phyloP scores from a whole-genome alignment of 2,113 vertebrate genomes.

The Hemibates koningsi region DNA sequence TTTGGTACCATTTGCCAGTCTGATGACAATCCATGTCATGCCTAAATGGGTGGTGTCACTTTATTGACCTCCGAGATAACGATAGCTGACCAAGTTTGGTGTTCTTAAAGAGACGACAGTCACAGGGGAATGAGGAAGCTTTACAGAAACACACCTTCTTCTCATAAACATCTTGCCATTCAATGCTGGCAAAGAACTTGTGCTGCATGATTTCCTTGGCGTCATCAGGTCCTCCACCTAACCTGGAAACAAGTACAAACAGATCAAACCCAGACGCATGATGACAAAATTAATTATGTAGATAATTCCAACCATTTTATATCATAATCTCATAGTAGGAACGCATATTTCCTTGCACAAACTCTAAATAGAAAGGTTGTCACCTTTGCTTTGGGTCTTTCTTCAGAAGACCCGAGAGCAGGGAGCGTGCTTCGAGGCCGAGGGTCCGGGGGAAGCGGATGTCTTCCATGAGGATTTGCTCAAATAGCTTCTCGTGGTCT shows the following conservation, averaged over 20 bases:
- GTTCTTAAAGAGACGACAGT: background rate
- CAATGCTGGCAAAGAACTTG: constrained; percentile 90
- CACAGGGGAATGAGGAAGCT: background rate
- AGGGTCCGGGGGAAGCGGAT: constrained; percentile 88
- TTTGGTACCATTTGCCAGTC: constrained; percentile 20
- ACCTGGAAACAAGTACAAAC: constrained; percentile 68
- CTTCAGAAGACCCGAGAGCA: constrained; percentile 86
- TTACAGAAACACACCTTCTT: constrained; percentile 80
- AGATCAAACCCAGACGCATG: background rate
- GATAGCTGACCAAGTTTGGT: background rate
- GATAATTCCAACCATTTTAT: background rate
- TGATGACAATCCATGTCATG: background rate
- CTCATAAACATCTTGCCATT: constrained; percentile 95
- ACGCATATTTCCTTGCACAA: background rate
- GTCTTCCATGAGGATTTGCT: constrained; percentile 93
- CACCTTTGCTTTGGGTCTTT: constrained; percentile 90
- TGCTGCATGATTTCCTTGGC: constrained; percentile 99
- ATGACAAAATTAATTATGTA: background rate
- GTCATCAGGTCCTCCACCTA: constrained; percentile 89
- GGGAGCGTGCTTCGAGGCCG: constrained; percentile 77
- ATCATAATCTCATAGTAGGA: background rate
- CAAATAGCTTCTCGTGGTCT: constrained; percentile 92
- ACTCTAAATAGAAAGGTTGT: background rate
- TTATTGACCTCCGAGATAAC: background rate
- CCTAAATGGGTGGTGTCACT: background rate